phyloP scores from a whole-genome alignment of 2,113 vertebrate species.

The Piaya cayana region DNA sequence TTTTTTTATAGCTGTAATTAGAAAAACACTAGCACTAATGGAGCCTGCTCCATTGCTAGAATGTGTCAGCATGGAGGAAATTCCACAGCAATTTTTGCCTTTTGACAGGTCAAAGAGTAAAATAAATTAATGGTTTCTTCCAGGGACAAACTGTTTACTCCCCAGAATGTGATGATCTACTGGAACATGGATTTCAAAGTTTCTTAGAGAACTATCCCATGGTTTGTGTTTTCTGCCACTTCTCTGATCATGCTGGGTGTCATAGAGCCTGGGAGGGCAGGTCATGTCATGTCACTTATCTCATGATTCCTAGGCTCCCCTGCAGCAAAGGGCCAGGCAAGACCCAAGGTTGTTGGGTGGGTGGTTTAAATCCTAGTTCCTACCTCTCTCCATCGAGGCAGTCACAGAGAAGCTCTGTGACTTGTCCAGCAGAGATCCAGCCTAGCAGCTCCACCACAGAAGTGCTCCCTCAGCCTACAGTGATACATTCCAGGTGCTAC shows the following conservation, averaged over 20 bases:
- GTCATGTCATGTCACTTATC: background rate
- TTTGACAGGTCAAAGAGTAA: conserved; percentile 25
- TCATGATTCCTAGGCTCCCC: background rate
- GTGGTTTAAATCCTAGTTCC: background rate
- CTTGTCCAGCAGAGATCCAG: background rate
- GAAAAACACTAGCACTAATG: conserved; percentile 22
- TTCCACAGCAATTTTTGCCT: conserved; percentile 37
- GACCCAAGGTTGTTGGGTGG: background rate
- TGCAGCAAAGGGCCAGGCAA: background rate
- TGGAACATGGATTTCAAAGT: background rate
- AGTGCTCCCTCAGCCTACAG: background rate
- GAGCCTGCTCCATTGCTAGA: background rate
- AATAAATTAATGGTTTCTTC: conserved; percentile 5
- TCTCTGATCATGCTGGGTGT: fast-evolving
- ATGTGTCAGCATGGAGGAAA: background rate
- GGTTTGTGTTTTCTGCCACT: background rate
- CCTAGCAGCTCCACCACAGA: background rate
- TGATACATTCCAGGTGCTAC: fast-evolving
- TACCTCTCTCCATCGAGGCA: fast-evolving
- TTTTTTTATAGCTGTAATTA: conserved; percentile 51
- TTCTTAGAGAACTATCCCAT: background rate
- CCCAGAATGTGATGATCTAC: background rate
- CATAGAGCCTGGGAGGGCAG: background rate
- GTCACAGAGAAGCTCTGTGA: background rate
- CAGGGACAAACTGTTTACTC: background rate